phyloP scores from a whole-genome alignment of 2,797 vertebrate genomes.

The Aphelocoma californica region DNA sequence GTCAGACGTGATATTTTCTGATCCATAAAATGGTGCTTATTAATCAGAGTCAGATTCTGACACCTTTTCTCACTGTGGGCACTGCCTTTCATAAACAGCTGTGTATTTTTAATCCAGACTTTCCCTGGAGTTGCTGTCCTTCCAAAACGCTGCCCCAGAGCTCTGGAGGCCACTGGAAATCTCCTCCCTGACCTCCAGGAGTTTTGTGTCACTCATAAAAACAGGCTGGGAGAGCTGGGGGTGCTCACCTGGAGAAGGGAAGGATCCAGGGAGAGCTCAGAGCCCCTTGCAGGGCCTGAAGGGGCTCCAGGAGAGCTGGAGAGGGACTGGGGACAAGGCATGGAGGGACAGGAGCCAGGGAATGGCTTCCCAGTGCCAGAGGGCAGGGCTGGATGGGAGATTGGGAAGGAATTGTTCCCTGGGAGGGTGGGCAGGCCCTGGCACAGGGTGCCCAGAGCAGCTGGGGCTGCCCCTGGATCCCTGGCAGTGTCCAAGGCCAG shows the following conservation, averaged over 20 bases:
- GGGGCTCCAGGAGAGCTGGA: background rate
- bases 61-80: background rate
- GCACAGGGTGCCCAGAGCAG: no score
- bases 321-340: background rate
- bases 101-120: rapidly evolving
- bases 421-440: no score
- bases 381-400: rapidly evolving
- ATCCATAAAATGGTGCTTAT: background rate
- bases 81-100: background rate
- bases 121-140: background rate
- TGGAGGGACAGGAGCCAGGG: background rate
- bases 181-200: background rate
- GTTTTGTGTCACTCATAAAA: background rate
- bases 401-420: no score
- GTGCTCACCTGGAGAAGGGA: background rate
- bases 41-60: background rate
- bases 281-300: rapidly evolving
- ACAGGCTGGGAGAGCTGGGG: background rate
- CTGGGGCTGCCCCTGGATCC: no score
- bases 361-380: rapidly evolving
- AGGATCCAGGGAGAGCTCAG: background rate
- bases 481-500: no score
- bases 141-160: background rate
- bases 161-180: background rate
- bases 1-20: slow-evolving; percentile 19